A percentile compares a stretch with the other conserved stretches of the same genome.
Conservation (phyloP, 2,888 invertebrate genomes). For the Oasisia sp. region DNA sequence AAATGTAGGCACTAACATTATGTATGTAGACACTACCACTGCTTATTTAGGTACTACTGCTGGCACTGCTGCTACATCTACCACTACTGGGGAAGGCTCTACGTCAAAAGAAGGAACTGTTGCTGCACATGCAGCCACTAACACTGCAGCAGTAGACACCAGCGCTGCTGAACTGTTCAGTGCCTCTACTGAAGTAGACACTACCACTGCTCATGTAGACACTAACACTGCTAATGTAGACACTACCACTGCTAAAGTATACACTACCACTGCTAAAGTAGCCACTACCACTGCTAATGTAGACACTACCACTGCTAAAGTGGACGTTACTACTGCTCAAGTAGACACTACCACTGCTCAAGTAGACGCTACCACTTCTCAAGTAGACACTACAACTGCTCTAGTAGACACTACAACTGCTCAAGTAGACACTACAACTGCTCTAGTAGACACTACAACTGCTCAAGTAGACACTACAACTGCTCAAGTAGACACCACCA, state of each 20-base stretch:
- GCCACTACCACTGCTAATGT: not conserved
- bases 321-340: not conserved
- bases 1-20: not conserved
- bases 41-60: not conserved
- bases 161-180: not conserved
- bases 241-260: not conserved
- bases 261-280: not conserved
- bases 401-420: not conserved
- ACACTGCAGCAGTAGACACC: not conserved
- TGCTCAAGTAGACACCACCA: not conserved
- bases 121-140: not conserved
- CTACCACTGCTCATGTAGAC: not conserved
- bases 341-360: not conserved
- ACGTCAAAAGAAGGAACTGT: not conserved
- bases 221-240: not conserved
- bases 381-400: not conserved
- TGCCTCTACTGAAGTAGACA: no score
- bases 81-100: not conserved
- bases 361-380: not conserved
- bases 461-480: not conserved
- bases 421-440: not conserved
- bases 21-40: not conserved
- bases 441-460: not conserved
- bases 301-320: not conserved
- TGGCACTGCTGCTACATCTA: not conserved